phyloP scores from a whole-genome alignment of 2,113 vertebrate species.

The Emydura subglobosa region DNA sequence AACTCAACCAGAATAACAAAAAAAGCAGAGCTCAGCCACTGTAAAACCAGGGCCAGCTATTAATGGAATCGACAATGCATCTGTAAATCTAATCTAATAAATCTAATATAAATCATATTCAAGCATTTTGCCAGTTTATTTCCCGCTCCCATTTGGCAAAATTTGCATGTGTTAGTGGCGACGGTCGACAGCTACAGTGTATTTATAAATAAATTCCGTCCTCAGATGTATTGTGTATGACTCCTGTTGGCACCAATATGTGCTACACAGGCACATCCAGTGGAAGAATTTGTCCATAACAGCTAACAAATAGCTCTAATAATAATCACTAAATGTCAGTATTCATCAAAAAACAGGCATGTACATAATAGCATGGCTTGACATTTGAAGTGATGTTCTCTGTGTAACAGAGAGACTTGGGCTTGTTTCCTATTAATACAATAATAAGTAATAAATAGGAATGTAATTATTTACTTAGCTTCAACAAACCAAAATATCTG shows the following conservation, averaged over 20 bases:
- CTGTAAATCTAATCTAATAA: background rate
- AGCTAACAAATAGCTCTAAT: conserved; percentile 36
- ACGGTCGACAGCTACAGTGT: background rate
- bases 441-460: background rate
- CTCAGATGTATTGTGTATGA: background rate
- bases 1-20: conserved; percentile 33
- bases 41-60: conserved; percentile 20
- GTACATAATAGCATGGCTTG: background rate
- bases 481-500: background rate
- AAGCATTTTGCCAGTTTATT: conserved; percentile 36
- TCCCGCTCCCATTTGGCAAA: background rate
- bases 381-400: background rate
- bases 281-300: background rate
- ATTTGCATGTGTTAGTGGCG: background rate
- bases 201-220: conserved; percentile 31
- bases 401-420: background rate
- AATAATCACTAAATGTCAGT: conserved; percentile 41
- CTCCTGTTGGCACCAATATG: background rate
- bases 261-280: background rate
- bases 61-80: conserved; percentile 36
- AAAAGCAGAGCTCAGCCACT: background rate
- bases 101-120: conserved; percentile 20
- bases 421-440: background rate
- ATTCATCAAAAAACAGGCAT: conserved; percentile 9
- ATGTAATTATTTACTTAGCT: background rate